Conservation (phyloP, 2,888 invertebrate genomes). For the Diplolepis rosae region DNA sequence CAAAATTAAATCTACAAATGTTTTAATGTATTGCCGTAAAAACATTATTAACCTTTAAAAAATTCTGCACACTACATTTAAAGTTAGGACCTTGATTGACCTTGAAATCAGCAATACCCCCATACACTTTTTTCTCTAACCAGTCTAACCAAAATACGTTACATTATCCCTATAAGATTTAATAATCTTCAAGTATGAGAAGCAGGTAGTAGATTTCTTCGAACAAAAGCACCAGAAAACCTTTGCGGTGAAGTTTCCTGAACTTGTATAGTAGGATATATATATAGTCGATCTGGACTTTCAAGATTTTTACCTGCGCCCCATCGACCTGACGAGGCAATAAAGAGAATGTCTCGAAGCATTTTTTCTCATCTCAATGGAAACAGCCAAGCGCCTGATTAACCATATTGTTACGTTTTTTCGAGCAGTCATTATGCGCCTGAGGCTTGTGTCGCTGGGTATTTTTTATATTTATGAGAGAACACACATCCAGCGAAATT, state of each 20-base stretch:
- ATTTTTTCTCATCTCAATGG: constrained; percentile 33
- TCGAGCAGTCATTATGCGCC: constrained; percentile 50
- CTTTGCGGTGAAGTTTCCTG: constrained; percentile 12
- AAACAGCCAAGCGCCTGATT: constrained; percentile 60
- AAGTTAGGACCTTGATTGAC: constrained; percentile 40
- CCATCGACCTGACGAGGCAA: constrained; percentile 43
- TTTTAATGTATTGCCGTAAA: no score
- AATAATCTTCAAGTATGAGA: constrained; percentile 17
- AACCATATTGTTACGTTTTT: constrained; percentile 62
- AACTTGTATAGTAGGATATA: constrained; percentile 54
- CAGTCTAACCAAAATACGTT: constrained; percentile 4
- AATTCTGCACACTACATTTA: neutral
- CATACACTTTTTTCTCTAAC: neutral
- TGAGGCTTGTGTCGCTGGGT: constrained; percentile 12
- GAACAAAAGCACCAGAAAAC: constrained; percentile 54
- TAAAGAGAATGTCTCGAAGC: constrained; percentile 42
- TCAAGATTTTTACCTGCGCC: constrained; percentile 54
- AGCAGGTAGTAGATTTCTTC: constrained; percentile 30
- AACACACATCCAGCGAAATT: neutral
- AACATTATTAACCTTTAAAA: neutral
- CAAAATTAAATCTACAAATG: no score
- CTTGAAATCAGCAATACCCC: constrained; percentile 21
- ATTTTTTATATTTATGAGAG: constrained; percentile 41
- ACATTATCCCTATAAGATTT: constrained; percentile 7
- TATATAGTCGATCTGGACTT: constrained; percentile 52